A percentile compares a stretch with the other conserved stretches of the same genome.
Evolutionary conservation across 2,113 vertebrate species (phyloP).

Genomic region (Ranitomeya imitator): DNA sequence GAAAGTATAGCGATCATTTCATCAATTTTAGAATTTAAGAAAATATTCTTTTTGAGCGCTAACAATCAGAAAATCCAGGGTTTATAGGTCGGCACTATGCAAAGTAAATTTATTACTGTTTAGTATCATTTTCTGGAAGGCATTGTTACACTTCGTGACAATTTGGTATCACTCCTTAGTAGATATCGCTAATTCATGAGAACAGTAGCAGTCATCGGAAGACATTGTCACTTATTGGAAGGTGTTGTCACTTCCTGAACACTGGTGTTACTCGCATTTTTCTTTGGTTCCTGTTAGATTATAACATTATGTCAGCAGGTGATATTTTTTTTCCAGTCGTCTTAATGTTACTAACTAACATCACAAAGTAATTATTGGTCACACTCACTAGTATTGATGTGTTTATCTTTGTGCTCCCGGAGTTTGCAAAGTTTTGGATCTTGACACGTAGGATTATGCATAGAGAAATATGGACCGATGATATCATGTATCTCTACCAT

Average conservation of each 20-base stretch:
- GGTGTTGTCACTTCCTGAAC: constrained; percentile 20
- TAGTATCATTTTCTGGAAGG: background rate
- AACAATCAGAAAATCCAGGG: background rate
- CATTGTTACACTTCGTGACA: background rate
- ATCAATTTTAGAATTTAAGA: background rate
- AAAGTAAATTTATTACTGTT: background rate
- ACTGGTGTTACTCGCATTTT: background rate
- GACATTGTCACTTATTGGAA: background rate
- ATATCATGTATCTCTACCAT: background rate
- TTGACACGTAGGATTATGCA: background rate
- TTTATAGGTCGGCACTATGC: background rate
- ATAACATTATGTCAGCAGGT: background rate
- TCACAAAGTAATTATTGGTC: background rate
- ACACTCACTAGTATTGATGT: no score
- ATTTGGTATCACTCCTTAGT: background rate
- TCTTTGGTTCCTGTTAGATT: background rate
- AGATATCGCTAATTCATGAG: background rate
- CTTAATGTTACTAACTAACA: background rate
- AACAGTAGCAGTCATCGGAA: background rate
- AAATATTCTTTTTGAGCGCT: background rate
- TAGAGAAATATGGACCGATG: background rate
- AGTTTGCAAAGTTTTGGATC: background rate
- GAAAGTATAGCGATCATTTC: no score
- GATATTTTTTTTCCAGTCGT: background rate
- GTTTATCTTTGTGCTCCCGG: background rate